These are phyloP conservation scores for Rhingia rostrata DNA, from an alignment of 2,888 invertebrate species.

Conservation along the genomic window DNA sequence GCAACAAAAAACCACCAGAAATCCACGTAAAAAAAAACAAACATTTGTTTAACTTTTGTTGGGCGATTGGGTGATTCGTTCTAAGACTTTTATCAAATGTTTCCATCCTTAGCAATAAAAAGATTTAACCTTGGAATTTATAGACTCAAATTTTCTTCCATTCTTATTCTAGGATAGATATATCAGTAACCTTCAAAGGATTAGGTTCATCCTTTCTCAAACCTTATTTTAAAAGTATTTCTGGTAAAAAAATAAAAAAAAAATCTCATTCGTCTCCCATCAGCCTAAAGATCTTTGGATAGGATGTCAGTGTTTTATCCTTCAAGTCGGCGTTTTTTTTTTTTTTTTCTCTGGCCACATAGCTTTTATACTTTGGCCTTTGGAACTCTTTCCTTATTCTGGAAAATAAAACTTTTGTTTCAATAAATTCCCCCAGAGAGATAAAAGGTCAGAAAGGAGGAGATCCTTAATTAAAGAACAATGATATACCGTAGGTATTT, in stretches of 20 bases:
- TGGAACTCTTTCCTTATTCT: conserved; percentile 4
- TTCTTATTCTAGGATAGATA: background rate
- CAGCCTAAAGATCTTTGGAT: conserved; percentile 17
- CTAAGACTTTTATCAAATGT: too few relatives aligned
- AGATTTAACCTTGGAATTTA: too few relatives aligned
- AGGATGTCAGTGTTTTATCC: conserved; percentile 31
- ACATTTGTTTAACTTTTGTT: too few relatives aligned
- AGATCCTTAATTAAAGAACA: conserved; percentile 31
- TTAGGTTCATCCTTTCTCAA: conserved; percentile 52
- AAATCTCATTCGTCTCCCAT: conserved; percentile 12
- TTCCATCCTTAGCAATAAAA: too few relatives aligned
- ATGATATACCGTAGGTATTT: conserved; percentile 20
- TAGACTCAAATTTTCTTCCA: too few relatives aligned
- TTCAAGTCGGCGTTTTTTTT: conserved; percentile 10
- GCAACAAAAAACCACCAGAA: too few relatives aligned
- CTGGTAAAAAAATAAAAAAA: conserved; percentile 37
- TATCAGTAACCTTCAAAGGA: conserved; percentile 31
- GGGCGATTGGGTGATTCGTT: too few relatives aligned
- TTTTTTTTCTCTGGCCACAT: conserved; percentile 4
- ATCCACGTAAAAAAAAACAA: too few relatives aligned
- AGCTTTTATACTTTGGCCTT: conserved; percentile 10
- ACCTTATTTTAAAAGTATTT: conserved; percentile 23
- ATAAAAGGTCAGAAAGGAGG: conserved; percentile 13
- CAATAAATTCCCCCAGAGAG: conserved; percentile 17
- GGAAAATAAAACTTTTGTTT: conserved; percentile 32